Base-by-base conservation (phyloP, 1,140 invertebrate species). In the Orius insidiosus region DNA sequence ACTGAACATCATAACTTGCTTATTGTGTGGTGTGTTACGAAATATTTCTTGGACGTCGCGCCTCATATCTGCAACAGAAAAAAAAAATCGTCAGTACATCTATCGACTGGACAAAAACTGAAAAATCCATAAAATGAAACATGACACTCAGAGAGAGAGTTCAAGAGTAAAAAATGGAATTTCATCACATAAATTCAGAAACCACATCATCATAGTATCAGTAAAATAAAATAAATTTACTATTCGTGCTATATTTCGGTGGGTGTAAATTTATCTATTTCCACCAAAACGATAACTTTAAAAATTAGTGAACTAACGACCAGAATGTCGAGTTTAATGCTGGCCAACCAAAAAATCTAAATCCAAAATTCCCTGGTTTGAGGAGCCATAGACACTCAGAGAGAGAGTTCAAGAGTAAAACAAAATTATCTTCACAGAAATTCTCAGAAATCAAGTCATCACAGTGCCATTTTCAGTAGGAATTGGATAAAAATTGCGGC, bases 1-100 rank as follows among this genome's bases (percentile, higher is more conserved):
- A 62, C 89, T 96, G 72, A 99, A 99, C 95, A 99, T 99, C 94
- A 99, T 98, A 13, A 99, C 96, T 85, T 99, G 96, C 66, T 99
- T 99, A 60, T 93, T 87, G 60, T 98, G 88, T 37, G 95, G 95
- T 18, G 95, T 98, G 65, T 84, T 89, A 56, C 93, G 77, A 70
- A 98, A 98, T 60, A 99, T 99, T 72, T 98, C 94, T 75, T 99
- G 96, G 16, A 99, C 94, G 67, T 99, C 96, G 55, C 87, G 72
- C 60, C 96, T 76, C 95, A 98, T 98, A 64, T 98, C 95, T 93
- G 61, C 41, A 50, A 37, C 51, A 53, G 35, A 45, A 33, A 41
- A 47, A n/a, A 32, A 46, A 14, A 16, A 10, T 10, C n/a, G 9
- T 15, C 3, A 15, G n/a, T 4, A 36, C 3, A 11, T 4, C 3